Conservation (phyloP, 2,888 invertebrate genomes). For the Copidosoma aretas region DNA sequence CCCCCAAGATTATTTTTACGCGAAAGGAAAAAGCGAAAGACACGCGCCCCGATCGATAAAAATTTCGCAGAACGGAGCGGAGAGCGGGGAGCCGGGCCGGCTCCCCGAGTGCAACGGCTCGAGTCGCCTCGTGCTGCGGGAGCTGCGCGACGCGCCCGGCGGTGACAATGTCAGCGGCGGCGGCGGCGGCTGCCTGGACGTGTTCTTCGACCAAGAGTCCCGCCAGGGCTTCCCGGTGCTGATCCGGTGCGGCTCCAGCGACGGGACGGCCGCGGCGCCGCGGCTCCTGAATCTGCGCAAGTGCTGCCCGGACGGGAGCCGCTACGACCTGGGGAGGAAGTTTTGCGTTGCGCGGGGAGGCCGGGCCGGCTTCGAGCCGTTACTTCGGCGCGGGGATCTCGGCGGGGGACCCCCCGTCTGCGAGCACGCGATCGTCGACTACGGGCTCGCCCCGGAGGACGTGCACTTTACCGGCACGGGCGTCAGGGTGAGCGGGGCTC, state of each 20-base stretch:
- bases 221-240: conserved; percentile 34
- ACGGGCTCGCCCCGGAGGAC: conserved; percentile 37
- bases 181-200: conserved; percentile 44
- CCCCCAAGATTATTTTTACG: too few relatives aligned
- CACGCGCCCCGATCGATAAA: too few relatives aligned
- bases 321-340: conserved; percentile 39
- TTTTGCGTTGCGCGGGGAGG: conserved; percentile 33
- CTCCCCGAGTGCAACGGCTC: conserved; percentile 39
- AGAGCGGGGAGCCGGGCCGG: background rate
- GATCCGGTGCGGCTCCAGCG: conserved; percentile 40
- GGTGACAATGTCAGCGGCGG: conserved; percentile 22
- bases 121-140: conserved; percentile 26
- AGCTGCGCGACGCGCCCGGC: conserved; percentile 22
- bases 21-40: too few relatives aligned
- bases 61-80: background rate
- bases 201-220: conserved; percentile 37
- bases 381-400: background rate
- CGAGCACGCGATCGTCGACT: conserved; percentile 45
- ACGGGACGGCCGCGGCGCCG: background rate
- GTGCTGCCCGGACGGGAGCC: conserved; percentile 43
- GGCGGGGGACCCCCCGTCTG: conserved; percentile 41
- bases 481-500: background rate
- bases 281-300: conserved; percentile 39
- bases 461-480: background rate
- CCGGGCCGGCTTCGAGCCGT: background rate